Evolutionary conservation across 2,113 vertebrate species (phyloP).

Genomic region (Psilopsiagon aymara): DNA sequence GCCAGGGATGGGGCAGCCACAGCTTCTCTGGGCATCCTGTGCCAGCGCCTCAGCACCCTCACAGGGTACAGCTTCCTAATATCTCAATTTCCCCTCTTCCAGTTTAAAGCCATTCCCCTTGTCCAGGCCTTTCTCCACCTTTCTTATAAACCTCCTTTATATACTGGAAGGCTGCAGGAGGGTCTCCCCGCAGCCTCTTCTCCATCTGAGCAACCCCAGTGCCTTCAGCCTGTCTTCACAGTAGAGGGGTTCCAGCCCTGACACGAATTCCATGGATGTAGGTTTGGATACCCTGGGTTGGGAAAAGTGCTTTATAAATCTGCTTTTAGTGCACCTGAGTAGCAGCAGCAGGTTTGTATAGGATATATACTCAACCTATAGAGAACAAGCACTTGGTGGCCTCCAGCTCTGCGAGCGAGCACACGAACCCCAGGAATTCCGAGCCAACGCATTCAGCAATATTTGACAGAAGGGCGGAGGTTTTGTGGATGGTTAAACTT

Average conservation of each 20-base stretch:
- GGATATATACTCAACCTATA: not conserved
- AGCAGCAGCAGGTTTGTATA: not conserved
- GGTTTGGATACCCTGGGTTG: not conserved
- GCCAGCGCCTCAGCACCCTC: too few species aligned
- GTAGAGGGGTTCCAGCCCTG: not conserved
- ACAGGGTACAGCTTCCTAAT: too few species aligned
- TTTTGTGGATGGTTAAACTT: not conserved
- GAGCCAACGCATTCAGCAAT: not conserved
- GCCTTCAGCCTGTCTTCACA: not conserved
- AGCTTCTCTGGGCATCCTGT: too few species aligned
- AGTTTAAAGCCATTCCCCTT: too few species aligned
- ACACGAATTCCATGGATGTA: not conserved
- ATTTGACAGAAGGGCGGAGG: not conserved
- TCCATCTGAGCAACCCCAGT: not conserved
- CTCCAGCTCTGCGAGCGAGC: rapidly evolving
- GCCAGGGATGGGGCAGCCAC: too few species aligned
- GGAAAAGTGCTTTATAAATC: not conserved
- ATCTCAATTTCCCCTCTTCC: too few species aligned
- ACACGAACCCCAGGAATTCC: not conserved
- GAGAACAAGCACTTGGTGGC: not conserved
- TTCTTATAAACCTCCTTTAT: not conserved
- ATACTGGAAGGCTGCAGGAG: not conserved
- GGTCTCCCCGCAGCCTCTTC: not conserved
- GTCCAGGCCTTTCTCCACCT: not conserved
- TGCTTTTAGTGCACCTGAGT: not conserved